Evolutionary conservation across 2,113 vertebrate species (phyloP).

Genomic region (Pseudopipra pipra): DNA sequence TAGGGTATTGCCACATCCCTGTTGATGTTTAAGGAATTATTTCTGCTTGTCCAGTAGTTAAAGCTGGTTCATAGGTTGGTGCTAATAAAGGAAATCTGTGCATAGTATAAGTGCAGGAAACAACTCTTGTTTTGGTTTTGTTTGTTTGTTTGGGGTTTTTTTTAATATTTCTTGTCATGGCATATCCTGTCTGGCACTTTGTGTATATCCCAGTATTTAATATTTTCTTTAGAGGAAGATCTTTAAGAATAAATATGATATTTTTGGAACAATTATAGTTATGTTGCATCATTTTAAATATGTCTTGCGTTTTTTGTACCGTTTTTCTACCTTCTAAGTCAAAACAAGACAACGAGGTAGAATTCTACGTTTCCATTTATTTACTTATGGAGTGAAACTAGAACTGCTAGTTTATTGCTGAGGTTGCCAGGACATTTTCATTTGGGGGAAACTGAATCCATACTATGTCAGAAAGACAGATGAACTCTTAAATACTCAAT

Average conservation of each 20-base stretch:
- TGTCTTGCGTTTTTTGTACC: not conserved
- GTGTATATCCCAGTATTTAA: not conserved
- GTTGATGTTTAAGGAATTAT: not conserved
- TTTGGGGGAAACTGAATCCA: not conserved
- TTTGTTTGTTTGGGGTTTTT: too few species aligned
- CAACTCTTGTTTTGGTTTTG: rapidly evolving
- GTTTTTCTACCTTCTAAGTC: not conserved
- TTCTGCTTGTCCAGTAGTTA: not conserved
- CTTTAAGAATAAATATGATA: not conserved
- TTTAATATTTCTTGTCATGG: not conserved
- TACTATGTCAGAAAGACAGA: conserved; percentile 24
- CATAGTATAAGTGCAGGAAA: not conserved
- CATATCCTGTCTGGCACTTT: not conserved
- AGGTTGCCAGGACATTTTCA: not conserved
- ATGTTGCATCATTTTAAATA: not conserved
- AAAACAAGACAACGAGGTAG: not conserved
- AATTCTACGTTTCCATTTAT: not conserved
- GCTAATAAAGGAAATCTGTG: not conserved
- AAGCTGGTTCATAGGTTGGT: not conserved
- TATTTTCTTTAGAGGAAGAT: not conserved
- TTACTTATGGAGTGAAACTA: not conserved
- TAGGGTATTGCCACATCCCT: rapidly evolving
- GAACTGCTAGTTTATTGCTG: not conserved
- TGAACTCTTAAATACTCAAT: not conserved
- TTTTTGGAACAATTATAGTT: not conserved